phyloP scores from a whole-genome alignment of 2,113 vertebrate genomes.

The Elaphurus davidianus region DNA sequence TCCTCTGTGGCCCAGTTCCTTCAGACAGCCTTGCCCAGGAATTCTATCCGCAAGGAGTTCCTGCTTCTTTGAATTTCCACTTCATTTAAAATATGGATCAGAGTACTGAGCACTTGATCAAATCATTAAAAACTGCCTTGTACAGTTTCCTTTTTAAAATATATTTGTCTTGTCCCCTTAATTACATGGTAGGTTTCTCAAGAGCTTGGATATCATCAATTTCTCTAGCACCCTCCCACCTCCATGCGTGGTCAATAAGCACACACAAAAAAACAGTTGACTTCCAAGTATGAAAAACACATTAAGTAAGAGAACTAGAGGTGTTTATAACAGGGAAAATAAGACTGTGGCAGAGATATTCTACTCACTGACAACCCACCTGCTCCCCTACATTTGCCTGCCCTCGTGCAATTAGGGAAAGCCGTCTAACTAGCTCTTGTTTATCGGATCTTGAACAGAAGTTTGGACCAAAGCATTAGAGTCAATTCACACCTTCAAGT shows the following conservation, averaged over 20 bases:
- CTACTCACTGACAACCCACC: background rate
- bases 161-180: background rate
- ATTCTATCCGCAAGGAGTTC: background rate
- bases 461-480: background rate
- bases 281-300: background rate
- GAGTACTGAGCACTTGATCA: background rate
- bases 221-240: background rate
- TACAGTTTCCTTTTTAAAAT: background rate
- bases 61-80: background rate
- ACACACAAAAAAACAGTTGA: constrained; percentile 1
- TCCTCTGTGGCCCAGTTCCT: background rate
- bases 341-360: background rate
- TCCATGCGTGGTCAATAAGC: background rate
- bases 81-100: background rate
- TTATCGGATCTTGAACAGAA: background rate
- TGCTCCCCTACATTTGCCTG: background rate
- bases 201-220: background rate
- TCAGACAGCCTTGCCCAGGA: background rate
- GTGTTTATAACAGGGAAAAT: background rate
- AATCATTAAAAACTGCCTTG: background rate
- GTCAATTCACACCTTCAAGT: background rate
- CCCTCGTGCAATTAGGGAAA: background rate
- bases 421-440: background rate
- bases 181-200: background rate
- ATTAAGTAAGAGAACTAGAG: background rate